Evolutionary conservation across 2,888 invertebrate genomes (phyloP).

Genomic region (Argyresthia goedartella): DNA sequence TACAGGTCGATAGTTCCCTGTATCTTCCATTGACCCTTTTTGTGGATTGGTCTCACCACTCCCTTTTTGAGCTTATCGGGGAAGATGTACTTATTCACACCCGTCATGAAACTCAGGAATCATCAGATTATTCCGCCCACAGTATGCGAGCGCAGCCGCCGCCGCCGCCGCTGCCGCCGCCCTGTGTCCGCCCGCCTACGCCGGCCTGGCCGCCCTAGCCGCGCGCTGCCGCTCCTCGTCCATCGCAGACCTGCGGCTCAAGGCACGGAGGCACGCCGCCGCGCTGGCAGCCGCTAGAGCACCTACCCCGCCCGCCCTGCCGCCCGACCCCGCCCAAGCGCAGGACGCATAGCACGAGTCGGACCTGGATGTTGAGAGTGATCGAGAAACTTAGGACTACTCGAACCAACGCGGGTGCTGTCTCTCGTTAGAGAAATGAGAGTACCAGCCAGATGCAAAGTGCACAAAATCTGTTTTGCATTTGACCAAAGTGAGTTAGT

Average conservation of each 20-base stretch:
- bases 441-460: background rate
- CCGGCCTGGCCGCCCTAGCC: slow-evolving; percentile 85
- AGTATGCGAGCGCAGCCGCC: slow-evolving; percentile 60
- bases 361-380: too few species aligned
- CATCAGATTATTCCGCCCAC: too few species aligned
- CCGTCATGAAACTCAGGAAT: too few species aligned
- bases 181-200: slow-evolving; percentile 69
- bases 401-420: slow-evolving; percentile 36
- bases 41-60: too few species aligned
- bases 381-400: too few species aligned
- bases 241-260: slow-evolving; percentile 93
- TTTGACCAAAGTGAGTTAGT: background rate
- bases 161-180: slow-evolving; percentile 72
- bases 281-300: slow-evolving; percentile 77
- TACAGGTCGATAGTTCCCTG: too few species aligned
- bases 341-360: too few species aligned
- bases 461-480: background rate
- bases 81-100: too few species aligned
- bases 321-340: slow-evolving; percentile 16
- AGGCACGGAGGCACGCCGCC: slow-evolving; percentile 94
- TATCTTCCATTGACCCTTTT: too few species aligned
- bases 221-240: slow-evolving; percentile 90
- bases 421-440: slow-evolving; percentile 26
- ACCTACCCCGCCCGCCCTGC: slow-evolving; percentile 25
- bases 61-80: too few species aligned